A percentile compares a stretch with the other conserved stretches of the same genome.
phyloP scores from a whole-genome alignment of 2,113 vertebrate genomes.

The Zapornia atra region DNA sequence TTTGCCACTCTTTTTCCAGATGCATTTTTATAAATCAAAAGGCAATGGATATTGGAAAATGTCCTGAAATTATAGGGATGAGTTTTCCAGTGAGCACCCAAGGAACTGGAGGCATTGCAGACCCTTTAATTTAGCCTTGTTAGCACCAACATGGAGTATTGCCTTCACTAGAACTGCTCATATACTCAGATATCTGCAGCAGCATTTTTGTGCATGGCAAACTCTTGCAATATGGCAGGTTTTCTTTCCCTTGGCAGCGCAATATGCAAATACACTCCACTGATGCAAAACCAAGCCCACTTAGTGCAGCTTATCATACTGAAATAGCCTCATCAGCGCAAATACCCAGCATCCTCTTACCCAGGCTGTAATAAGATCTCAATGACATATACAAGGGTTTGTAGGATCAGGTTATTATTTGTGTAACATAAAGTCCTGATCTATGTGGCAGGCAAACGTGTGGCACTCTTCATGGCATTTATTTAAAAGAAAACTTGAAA shows the following conservation, averaged over 20 bases:
- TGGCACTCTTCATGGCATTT: neutral
- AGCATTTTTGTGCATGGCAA: neutral
- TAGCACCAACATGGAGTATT: neutral
- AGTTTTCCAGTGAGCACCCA: neutral
- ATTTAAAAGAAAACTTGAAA: neutral
- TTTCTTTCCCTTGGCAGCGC: constrained; percentile 18
- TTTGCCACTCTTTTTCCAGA: neutral
- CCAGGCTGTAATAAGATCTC: constrained; percentile 25
- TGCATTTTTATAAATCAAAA: neutral
- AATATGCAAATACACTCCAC: constrained; percentile 30
- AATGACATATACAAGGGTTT: constrained; percentile 14
- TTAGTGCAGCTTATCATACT: constrained; percentile 41
- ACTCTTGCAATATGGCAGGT: neutral
- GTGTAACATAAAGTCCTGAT: neutral
- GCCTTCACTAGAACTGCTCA: neutral
- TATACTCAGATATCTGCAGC: neutral
- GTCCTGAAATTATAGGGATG: neutral
- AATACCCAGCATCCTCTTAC: constrained; percentile 45
- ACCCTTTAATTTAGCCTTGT: neutral
- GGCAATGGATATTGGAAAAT: neutral
- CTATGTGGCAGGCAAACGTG: neutral
- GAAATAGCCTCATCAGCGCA: constrained; percentile 49
- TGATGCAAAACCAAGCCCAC: constrained; percentile 45
- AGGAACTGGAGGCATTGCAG: neutral
- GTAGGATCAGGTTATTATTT: constrained; percentile 26